Percentiles rank a stretch among this genome's conserved stretches.
Evolutionary conservation across 2,888 invertebrate species (phyloP).

Genomic region (Chrysolina oricalcia): DNA sequence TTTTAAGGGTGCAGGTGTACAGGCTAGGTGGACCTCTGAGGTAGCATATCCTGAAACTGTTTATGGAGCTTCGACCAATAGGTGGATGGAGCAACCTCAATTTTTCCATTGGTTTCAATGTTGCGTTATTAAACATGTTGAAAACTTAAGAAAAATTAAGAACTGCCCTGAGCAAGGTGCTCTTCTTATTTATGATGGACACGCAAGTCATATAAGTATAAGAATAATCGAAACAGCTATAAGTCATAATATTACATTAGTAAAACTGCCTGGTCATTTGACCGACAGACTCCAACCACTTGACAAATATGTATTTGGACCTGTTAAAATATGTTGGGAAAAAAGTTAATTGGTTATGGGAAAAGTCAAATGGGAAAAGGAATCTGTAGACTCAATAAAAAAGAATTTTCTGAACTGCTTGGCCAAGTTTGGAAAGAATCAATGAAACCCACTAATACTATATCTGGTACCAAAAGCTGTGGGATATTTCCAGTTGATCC

Average conservation of each 20-base stretch:
- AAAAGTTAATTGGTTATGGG: slow-evolving; percentile 45
- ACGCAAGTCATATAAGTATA: slow-evolving; percentile 47
- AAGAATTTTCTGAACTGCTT: slow-evolving; percentile 15
- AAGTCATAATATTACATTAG: slow-evolving; percentile 17
- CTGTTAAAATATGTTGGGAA: slow-evolving; percentile 48
- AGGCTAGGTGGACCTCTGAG: slow-evolving; percentile 38
- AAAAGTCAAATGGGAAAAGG: slow-evolving; percentile 41
- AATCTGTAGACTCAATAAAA: slow-evolving; percentile 6
- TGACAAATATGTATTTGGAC: slow-evolving; percentile 46
- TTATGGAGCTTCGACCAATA: slow-evolving; percentile 56
- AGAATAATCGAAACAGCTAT: slow-evolving; percentile 46
- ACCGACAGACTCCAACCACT: slow-evolving; percentile 52
- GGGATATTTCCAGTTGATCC: slow-evolving; percentile 29
- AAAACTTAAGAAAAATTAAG: slow-evolving; percentile 26
- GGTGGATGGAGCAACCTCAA: slow-evolving; percentile 59
- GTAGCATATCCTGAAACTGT: slow-evolving; percentile 42
- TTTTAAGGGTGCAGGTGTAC: slow-evolving; percentile 57
- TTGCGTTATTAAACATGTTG: slow-evolving; percentile 43
- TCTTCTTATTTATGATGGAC: slow-evolving; percentile 45
- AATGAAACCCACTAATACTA: slow-evolving; percentile 16
- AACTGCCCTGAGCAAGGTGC: slow-evolving; percentile 38
- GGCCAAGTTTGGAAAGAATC: slow-evolving; percentile 2
- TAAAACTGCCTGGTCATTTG: slow-evolving; percentile 48
- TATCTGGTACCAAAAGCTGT: slow-evolving; percentile 4
- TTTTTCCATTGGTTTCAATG: slow-evolving; percentile 49